These are phyloP conservation scores for Misgurnus anguillicaudatus DNA, from an alignment of 2,113 vertebrate species.

Conservation along the genomic window DNA sequence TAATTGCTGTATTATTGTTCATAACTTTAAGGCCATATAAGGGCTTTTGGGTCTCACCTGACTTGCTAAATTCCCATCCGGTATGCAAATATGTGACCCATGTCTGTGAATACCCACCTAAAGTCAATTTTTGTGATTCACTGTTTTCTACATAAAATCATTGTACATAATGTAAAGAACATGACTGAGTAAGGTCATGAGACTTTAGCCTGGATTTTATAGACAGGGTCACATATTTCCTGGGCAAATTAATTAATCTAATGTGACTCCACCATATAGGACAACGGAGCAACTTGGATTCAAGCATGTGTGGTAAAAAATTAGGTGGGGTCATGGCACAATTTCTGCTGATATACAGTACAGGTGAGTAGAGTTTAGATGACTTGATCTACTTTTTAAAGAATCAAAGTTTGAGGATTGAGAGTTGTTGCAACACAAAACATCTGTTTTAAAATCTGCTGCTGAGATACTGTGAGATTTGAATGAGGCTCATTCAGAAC, in stretches of 20 bases:
- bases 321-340: slow-evolving; percentile 41
- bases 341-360: slow-evolving; percentile 39
- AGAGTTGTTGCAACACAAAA: too few relatives aligned
- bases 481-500: not conserved
- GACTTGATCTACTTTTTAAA: slow-evolving; percentile 57
- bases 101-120: too few relatives aligned
- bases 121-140: too few relatives aligned
- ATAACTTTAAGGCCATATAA: too few relatives aligned
- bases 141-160: too few relatives aligned
- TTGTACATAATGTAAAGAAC: too few relatives aligned
- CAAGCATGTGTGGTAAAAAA: slow-evolving; percentile 10
- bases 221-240: slow-evolving; percentile 45
- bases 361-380: slow-evolving; percentile 39
- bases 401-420: slow-evolving; percentile 5
- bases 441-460: not conserved
- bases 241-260: slow-evolving; percentile 57
- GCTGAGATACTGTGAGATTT: not conserved
- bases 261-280: slow-evolving; percentile 46
- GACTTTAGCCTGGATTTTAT: too few relatives aligned
- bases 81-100: too few relatives aligned
- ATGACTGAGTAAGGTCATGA: too few relatives aligned
- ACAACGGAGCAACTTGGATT: slow-evolving; percentile 13
- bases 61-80: too few relatives aligned
- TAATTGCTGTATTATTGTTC: too few relatives aligned
- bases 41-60: too few relatives aligned